These are phyloP conservation scores for Melitaea athalia DNA, from an alignment of 2,888 invertebrate genomes.

Conservation along the genomic window DNA sequence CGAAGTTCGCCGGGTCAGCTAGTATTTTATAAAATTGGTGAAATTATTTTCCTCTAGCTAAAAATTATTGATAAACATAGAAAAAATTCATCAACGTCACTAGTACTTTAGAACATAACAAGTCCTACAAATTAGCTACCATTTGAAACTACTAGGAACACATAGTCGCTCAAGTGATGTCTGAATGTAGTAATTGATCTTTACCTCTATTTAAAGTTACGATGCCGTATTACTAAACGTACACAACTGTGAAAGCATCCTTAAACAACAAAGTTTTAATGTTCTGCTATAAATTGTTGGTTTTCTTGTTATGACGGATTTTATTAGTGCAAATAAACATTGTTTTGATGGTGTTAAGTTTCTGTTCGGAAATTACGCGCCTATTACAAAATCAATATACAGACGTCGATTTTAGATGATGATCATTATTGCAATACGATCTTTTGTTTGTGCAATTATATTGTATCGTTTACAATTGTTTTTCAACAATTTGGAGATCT, in stretches of 20 bases:
- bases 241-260: conserved; percentile 34
- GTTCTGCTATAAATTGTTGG: conserved; percentile 31
- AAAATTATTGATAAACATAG: not conserved
- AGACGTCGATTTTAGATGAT: not conserved
- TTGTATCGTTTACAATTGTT: too few species aligned
- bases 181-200: not conserved
- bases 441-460: too few species aligned
- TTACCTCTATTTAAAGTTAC: conserved; percentile 10
- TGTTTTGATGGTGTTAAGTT: conserved; percentile 20
- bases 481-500: too few species aligned
- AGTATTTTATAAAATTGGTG: too few species aligned
- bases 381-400: not conserved
- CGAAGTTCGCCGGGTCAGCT: too few species aligned
- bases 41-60: too few species aligned
- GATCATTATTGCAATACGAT: not conserved
- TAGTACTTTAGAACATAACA: not conserved
- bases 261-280: conserved; percentile 36
- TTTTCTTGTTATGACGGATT: conserved; percentile 32
- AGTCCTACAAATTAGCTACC: not conserved
- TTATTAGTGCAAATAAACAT: conserved; percentile 30
- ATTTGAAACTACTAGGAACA: not conserved
- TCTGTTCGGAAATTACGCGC: conserved; percentile 11
- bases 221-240: conserved; percentile 13
- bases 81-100: not conserved
- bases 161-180: not conserved